Evolutionary conservation across 2,797 vertebrate genomes (phyloP), one percentile per base, ranked within the genome.

Genomic region (Holocentrus rufus): DNA sequence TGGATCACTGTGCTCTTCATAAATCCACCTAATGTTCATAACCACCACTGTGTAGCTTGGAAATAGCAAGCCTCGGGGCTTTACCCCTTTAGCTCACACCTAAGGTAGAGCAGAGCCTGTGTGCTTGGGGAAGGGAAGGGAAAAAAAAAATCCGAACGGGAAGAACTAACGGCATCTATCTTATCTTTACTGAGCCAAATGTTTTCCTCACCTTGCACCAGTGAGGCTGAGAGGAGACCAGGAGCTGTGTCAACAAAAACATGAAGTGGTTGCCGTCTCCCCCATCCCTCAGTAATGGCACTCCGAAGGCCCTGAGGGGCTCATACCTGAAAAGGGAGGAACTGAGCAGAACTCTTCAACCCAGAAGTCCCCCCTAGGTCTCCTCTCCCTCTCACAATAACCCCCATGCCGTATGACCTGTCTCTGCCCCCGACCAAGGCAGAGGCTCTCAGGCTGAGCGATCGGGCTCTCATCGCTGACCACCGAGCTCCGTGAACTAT

Each of bases 21-120:
- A 94, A 93, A 94, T 93, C 91, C 90, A 86, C 67, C 86, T 90
- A 88, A 91, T 90, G 91, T 93, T 90, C 81, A 82, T 91, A 91
- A 92, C 84, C 90, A 87, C 89, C 77, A 83, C 71, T 85, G 85
- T 88, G 85, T 77, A 79, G 85, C 88, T 85, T 74, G 70, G 78
- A 88, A 87, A 84, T 72, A 84, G 86, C 80, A 77, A 63, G 71
- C 86, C 92, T 81, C 74, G 4, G 81, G 92, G 85, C 76, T 72
- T 59, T 39, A 7, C 71, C 69, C 66, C 61, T 50, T 64, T 15
- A 49, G 65, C 83, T 86, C 56, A 67, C 82, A 88, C 85, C 77
- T 77, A 75, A 58, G 69, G 72, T 39, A 69, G 67, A 47, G 50
- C 54, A 63, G 59, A 58, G 65, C 61, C 22, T 27, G 20, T 46